Evolutionary conservation across 2,797 vertebrate species (phyloP), one percentile per base, ranked within the genome.

Genomic region (Megalops cyprinoides): DNA sequence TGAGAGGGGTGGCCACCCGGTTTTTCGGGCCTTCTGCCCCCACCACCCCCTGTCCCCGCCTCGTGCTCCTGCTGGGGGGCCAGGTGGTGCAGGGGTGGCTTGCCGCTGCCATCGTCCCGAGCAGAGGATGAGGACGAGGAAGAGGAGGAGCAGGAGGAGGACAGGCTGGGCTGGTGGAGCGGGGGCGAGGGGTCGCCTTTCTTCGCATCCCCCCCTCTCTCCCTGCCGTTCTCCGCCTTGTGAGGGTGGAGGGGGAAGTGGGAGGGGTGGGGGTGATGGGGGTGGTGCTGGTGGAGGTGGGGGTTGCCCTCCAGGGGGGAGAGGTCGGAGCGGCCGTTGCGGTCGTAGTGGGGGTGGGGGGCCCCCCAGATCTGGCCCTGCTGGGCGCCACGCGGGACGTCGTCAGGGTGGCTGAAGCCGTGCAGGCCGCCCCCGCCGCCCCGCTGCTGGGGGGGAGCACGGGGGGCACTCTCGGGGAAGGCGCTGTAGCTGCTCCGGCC

Each of bases 321-420:
- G 55, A 84, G 88, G 79, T 95, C 94, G 1, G 91, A 79, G 49
- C 94, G 92, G 31, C 93, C 92, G 2, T 94, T 95, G 46, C 93
- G 93, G 83, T 95, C 95, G 3, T 93, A 95, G 79, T 95, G 94
- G 67, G 91, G 85, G 85, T 94, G 95, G 18, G 90, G 84, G 23
- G 86, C 81, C 23, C 92, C 94, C 94, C 92, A 95, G 65, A 94
- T 92, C 85, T 94, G 94, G 80, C 88, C 92, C 80, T 93, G 93
- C 82, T 95, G 94, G 84, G 90, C 83, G 23, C 90, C 90, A 67
- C 92, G 81, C 44, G 87, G 88, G 46, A 84, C 91, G 48, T 98
- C 97, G 49, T 95, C 94, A 55, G 96, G 96, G 79, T 95, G 92
- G 46, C 93, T 79, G 78, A 96, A 97, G 74, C 90, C 87, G 71